Base-by-base conservation (phyloP, 2,888 invertebrate genomes). In the Molanna angustata region DNA sequence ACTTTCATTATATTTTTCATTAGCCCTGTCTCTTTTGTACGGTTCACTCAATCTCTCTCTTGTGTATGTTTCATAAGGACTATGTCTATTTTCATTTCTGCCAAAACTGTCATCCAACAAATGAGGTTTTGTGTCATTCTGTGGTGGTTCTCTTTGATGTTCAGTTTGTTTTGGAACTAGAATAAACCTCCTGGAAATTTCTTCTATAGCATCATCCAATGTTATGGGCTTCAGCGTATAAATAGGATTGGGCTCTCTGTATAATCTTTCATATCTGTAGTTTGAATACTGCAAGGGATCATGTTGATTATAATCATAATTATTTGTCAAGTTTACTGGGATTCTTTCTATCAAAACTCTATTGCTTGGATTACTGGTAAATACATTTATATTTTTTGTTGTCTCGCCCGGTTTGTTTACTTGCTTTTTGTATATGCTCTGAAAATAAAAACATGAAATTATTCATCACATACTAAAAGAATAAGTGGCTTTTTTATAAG, bases 141-240 rank as follows among this genome's bases (percentile, higher is more conserved):
- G 13, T 19, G 17, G 17, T 7, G 1, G 2, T 2, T 20, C 3
- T 3, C 20, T 19, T 7, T 16, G 7, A 35, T 42, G 19, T 35
- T 27, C 42, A 27, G 42, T 3, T 22, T 18, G 35, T 52, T 56
- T 58, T 14, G 58, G 58, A 46, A 58, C 53, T 9, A 58, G 27
- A n/a, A 58, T 42, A 35, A 54, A 58, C 39, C 58, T 53, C 32
- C 27, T 39, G 14, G 58, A 56, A 42, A 58, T 54, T 32, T 58
- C 58, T 52, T 58, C 56, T n/a, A 58, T 58, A 17, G 58, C 58
- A 37, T 58, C 58, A 19, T 58, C 58, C 14, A 58, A 37, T 22
- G 56, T 58, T n/a, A 58, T 56, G 4, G 49, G 43, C 22, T 49
- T 49, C 19, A 42, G 32, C 13, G 49, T 49, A 19, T 49, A 53